Evolutionary conservation across 2,113 vertebrate genomes (phyloP), one percentile per base, ranked within the genome.

Genomic region (Gopherus evgoodei): DNA sequence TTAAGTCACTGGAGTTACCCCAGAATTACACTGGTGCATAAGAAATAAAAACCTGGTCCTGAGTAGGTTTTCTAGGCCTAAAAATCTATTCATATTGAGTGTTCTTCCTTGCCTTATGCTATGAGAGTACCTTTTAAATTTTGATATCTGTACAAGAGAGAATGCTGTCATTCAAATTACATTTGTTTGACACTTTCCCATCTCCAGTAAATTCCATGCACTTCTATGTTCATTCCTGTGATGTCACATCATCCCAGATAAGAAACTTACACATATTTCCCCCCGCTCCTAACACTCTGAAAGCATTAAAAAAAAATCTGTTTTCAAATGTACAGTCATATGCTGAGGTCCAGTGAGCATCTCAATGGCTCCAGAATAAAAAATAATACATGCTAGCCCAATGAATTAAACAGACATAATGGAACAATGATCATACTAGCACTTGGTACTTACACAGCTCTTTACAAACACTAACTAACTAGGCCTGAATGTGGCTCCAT

Each of bases 51-150:
- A 52, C 65, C 59, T 81, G n/a, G 17, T 35, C 53, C 52, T 81
- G n/a, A 35, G 10, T 16, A 3, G 88, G 81, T 89, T 29, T 76
- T 93, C 90, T 31, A 16, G 83, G 12, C 93, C 96, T 96, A 76
- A 29, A 31, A 69, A 84, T n/a, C 62, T 44, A 62, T 81, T 87
- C 87, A 44, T 84, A 42, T 76, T 75, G n/a, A 92, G 81, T 4
- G 14, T 87, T 85, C 57, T 85, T 50, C 65, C 57, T 72, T 57
- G 11, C 81, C 38, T 52, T 86, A 65, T 75, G 25, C 11, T 14
- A 72, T 59, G 75, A 57, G 90, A 50, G 2, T 44, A 25, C 11
- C 38, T 90, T 62, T 84, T 76, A 12, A 42, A 86, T 62, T 69
- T 22, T 5, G 11, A 50, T 83, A 84, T 52, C 22, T n/a, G 6